Base-by-base conservation (phyloP, 2,797 vertebrate genomes). In the Buphagus erythrorhynchus region DNA sequence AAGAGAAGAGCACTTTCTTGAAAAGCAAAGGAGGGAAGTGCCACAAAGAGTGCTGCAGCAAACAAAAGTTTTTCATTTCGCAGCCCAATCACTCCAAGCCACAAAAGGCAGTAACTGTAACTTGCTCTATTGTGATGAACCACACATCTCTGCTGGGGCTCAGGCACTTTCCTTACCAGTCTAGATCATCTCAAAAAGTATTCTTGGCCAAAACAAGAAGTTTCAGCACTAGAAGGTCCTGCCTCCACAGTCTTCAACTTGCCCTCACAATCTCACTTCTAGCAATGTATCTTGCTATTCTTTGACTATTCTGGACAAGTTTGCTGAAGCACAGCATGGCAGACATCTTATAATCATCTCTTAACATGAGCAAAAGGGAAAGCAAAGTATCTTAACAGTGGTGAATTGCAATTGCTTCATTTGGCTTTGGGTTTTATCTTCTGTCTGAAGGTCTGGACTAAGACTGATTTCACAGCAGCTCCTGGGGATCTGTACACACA, bases 401-500 rank as follows among this genome's bases (percentile, higher is more conserved):
- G 9, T 43, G n/a, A 85, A 57, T 5, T 69, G 17, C 24, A 57
- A 46, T 19, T 54, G 8, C 28, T 74, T 85, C n/a, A 36, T 61
- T 75, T 49, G 28, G 5, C 33, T 78, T 55, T 38, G 55, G 36
- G 29, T 51, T 91, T 71, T 38, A 36, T n/a, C n/a, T 40, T 62
- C 25, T 48, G 2, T 40, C 67, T 88, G 57, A 82, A 78, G 13
- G 40, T 38, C 43, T 46, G 33, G 21, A 66, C 13, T 31, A 33
- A 46, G 40, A 46, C 0, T 66, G 36, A 74, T 68, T 69, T 52
- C 77, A 59, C 36, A 71, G n/a, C 31, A 43, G 18, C 33, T 40
- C 28, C 42, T 43, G 38, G 31, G 9, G 10, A 67, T 14, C 11
- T 43, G 10, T 25, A 28, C 8, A 20, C 6, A 10, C 1, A 0